A percentile compares a stretch with the other conserved stretches of the same genome.
Evolutionary conservation across 2,888 invertebrate genomes (phyloP).

Genomic region (Agrotis exclamationis): DNA sequence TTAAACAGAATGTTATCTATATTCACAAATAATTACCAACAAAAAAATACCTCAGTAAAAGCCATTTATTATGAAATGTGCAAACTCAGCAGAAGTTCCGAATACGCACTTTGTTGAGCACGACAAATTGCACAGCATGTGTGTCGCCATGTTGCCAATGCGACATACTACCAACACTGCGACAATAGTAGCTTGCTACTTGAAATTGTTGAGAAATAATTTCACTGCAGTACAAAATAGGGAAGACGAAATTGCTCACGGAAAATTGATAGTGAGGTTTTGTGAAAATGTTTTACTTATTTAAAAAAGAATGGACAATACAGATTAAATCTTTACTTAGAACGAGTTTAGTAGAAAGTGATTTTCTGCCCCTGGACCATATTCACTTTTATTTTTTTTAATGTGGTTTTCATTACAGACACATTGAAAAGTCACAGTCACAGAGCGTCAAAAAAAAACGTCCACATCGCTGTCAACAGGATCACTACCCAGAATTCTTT

Average conservation of each 20-base stretch:
- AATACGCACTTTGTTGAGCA: conserved; percentile 54
- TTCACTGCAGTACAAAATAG: conserved; percentile 27
- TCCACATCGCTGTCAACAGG: no score
- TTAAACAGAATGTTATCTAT: background rate
- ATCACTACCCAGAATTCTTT: no score
- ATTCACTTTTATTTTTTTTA: no score
- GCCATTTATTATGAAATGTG: conserved; percentile 33
- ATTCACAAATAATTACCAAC: background rate
- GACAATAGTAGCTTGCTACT: conserved; percentile 26
- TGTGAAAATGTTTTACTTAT: conserved; percentile 23
- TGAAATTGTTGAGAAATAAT: conserved; percentile 42
- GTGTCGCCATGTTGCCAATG: conserved; percentile 47
- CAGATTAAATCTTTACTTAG: no score
- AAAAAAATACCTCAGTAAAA: conserved; percentile 20
- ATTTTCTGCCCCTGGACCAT: no score
- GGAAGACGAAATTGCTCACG: background rate
- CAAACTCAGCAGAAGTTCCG: conserved; percentile 37
- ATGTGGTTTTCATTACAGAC: no score
- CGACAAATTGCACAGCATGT: conserved; percentile 49
- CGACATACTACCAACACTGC: conserved; percentile 15
- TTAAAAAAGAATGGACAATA: background rate
- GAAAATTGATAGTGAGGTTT: conserved; percentile 11
- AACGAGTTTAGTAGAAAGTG: no score
- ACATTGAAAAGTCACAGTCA: no score
- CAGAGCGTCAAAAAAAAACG: no score